Base-by-base conservation (phyloP, 2,888 invertebrate species). In the Apamea crenata region DNA sequence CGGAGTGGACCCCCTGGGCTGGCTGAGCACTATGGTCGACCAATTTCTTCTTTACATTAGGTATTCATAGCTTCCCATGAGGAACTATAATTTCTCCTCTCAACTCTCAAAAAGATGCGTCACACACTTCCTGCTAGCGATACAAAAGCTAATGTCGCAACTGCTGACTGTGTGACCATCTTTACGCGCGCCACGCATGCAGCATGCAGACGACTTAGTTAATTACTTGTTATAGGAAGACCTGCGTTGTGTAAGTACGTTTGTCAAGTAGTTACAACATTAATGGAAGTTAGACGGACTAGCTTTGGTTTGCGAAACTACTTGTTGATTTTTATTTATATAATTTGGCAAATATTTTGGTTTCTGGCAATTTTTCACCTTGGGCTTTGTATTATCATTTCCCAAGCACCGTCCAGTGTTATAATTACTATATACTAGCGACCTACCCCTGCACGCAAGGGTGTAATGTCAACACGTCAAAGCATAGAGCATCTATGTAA, bases 141-240 rank as follows among this genome's bases (percentile, higher is more conserved):
- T 36, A 74, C 77, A 40, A 87, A 72, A 76, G 85, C 18, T 70
- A 25, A 70, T 88, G 79, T 82, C 53, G 80, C 67, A 87, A 86
- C 18, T 12, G 5, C 16, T n/a, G 36, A 7, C 44, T 77, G 66
- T 84, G 80, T 73, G 71, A 47, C 79, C 40, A 67, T 29, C 36
- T 68, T 69, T 47, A 66, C 12, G 40, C 75, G 77, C 53, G 67
- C 66, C 61, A 18, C 40, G 80, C 69, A 83, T 81, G 63, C 78
- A 21, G 80, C 71, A 83, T 81, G 63, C 78, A 21, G 66, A 82
- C 65, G 63, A 70, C 56, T 71, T 29, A 68, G 61, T 50, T 81
- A 82, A 86, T 84, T 59, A 68, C 56, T 40, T 76, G 73, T 76
- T 70, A 65, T 74, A 78, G 66, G 68, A 74, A 79, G 67, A 81